phyloP scores from a whole-genome alignment of 2,888 invertebrate genomes.

The Toxonevra muliebris region DNA sequence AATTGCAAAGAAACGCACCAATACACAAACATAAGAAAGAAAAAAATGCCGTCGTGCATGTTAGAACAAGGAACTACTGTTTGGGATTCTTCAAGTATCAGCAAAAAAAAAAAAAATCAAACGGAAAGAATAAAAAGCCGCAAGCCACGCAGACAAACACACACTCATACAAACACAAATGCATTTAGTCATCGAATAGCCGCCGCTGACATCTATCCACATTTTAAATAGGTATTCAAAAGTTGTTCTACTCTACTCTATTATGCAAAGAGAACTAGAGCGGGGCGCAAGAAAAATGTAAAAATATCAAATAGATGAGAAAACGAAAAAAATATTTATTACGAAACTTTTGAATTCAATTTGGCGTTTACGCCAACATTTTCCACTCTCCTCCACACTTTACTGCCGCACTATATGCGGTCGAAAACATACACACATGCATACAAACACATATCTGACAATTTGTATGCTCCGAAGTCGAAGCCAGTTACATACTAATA shows the following conservation, averaged over 20 bases:
- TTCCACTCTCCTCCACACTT: not conserved
- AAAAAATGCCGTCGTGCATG: no score
- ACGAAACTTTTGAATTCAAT: conserved; percentile 35
- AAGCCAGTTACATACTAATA: no score
- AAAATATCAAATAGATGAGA: not conserved
- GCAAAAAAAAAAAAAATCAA: not conserved
- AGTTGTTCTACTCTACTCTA: no score
- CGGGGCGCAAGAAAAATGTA: not conserved
- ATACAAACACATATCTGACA: no score
- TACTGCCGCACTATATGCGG: not conserved
- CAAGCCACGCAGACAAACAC: not conserved
- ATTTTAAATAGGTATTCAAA: conserved; percentile 1
- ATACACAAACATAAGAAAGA: not conserved
- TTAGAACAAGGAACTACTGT: no score
- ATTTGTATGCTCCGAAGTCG: no score
- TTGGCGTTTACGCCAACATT: conserved; percentile 16
- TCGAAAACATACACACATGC: not conserved
- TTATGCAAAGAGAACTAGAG: not conserved
- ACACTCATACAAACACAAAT: conserved; percentile 1
- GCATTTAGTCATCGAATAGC: not conserved
- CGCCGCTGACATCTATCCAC: not conserved
- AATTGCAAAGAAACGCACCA: not conserved
- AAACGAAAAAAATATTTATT: not conserved
- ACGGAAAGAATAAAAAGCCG: not conserved
- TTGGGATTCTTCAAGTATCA: no score